Base-by-base conservation (phyloP, 2,888 invertebrate species). In the Lasiommata megera region DNA sequence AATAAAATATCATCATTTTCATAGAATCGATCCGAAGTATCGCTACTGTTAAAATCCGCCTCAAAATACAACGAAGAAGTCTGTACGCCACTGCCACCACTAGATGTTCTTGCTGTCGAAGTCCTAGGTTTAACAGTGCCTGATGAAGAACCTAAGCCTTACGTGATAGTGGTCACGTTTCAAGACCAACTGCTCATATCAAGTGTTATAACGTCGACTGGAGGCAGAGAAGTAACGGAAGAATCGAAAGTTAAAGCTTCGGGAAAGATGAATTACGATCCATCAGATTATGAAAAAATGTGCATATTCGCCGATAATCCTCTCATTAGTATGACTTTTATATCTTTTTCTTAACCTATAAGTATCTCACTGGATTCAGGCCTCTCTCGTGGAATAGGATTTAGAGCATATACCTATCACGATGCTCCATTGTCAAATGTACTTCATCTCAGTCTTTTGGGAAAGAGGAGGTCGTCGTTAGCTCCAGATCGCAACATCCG, bases 261-360 rank as follows among this genome's bases (percentile, higher is more conserved):
- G 11, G 89, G 88, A 5, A 59, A 59, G 0, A 77, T 89, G 77
- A 63, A 58, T 14, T 89, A 80, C 55, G 84, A 88, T 62, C 88
- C 89, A 0, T 81, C 86, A 0, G 82, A 88, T 70, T 86, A 87
- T 59, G 81, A 82, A 54, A 84, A 79, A 72, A 87, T 89, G 84
- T 77, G 80, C 61, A 55, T 74, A 0, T 83, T 83, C 61, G 84
- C 84, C 16, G 79, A 88, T 64, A 65, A 57, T 54, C 88, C 89
- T n/a, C 66, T 90, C n/a, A 70, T 72, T 51, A 83, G 89, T 89
- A 67, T 44, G 36, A 23, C 12, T 11, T 44, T 37, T 12, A 46
- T n/a, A n/a, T n/a, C n/a, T n/a, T n/a, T n/a, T n/a, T n/a, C n/a
- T n/a, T n/a, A n/a, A n/a, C n/a, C n/a, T n/a, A n/a, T n/a, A n/a